A percentile compares a stretch with the other conserved stretches of the same genome.
phyloP scores from a whole-genome alignment of 2,797 vertebrate genomes.

The Dipus sagitta region DNA sequence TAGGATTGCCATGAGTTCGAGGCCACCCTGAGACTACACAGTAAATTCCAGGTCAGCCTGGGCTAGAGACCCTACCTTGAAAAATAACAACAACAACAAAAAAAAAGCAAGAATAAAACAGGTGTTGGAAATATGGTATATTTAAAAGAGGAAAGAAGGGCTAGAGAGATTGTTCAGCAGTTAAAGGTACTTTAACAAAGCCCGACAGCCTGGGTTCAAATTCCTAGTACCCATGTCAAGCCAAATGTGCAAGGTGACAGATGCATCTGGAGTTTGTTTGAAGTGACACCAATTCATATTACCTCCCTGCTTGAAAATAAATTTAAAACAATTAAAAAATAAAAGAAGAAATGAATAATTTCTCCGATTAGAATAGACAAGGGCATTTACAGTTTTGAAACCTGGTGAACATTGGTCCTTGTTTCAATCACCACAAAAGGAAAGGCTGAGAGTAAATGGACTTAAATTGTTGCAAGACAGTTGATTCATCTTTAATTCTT shows the following conservation, averaged over 20 bases:
- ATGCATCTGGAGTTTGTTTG: too few relatives aligned
- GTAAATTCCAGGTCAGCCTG: not conserved
- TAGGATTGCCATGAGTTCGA: too few relatives aligned
- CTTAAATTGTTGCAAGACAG: not conserved
- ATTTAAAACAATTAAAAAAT: not conserved
- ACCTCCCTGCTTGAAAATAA: too few relatives aligned
- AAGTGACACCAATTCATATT: too few relatives aligned
- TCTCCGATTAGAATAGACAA: slow-evolving; percentile 12
- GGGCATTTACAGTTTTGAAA: not conserved
- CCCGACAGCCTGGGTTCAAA: too few relatives aligned
- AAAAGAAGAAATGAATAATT: not conserved
- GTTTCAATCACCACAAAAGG: slow-evolving; percentile 9
- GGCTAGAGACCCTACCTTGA: too few relatives aligned
- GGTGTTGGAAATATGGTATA: not conserved
- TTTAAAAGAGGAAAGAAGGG: not conserved
- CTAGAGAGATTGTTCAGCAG: too few relatives aligned
- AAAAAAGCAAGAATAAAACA: slow-evolving; percentile 15
- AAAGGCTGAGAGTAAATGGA: not conserved
- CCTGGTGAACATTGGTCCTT: not conserved
- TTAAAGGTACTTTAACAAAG: too few relatives aligned
- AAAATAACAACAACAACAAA: too few relatives aligned
- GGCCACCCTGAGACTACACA: too few relatives aligned
- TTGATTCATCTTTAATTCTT: not conserved
- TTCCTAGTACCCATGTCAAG: too few relatives aligned
- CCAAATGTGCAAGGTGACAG: too few relatives aligned